Evolutionary conservation across 2,888 invertebrate species (phyloP).

Genomic region (Cinara cedri): DNA sequence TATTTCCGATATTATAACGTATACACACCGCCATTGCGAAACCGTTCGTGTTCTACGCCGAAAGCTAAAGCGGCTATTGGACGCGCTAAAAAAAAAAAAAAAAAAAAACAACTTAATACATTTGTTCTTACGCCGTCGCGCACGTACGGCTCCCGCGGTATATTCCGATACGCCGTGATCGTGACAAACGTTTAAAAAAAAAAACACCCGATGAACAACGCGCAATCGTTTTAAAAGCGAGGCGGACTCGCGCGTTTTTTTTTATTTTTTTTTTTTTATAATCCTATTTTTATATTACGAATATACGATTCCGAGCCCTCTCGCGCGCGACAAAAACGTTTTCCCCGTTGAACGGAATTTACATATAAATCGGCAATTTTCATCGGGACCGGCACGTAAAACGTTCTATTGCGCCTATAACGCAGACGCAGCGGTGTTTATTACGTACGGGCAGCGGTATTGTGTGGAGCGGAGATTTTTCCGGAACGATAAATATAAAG

Average conservation of each 20-base stretch:
- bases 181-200: neutral
- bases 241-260: constrained; percentile 1
- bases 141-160: no score
- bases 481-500: no score
- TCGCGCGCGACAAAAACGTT: constrained; percentile 36
- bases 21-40: neutral
- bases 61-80: neutral
- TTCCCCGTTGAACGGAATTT: constrained; percentile 13
- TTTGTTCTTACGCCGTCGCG: neutral
- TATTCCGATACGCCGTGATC: neutral
- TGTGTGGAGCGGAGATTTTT: no score
- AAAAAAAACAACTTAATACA: constrained; percentile 9
- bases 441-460: no score
- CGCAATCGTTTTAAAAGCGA: constrained; percentile 43
- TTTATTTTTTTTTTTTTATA: constrained; percentile 20
- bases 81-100: neutral
- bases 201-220: constrained; percentile 21
- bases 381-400: neutral
- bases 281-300: constrained; percentile 40
- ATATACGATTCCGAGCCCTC: no score
- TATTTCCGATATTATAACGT: no score
- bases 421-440: neutral
- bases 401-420: no score
- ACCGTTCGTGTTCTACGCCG: neutral
- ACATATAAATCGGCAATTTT: constrained; percentile 43